Conservation (phyloP, 2,888 invertebrate species). For the Drosophila merina region DNA sequence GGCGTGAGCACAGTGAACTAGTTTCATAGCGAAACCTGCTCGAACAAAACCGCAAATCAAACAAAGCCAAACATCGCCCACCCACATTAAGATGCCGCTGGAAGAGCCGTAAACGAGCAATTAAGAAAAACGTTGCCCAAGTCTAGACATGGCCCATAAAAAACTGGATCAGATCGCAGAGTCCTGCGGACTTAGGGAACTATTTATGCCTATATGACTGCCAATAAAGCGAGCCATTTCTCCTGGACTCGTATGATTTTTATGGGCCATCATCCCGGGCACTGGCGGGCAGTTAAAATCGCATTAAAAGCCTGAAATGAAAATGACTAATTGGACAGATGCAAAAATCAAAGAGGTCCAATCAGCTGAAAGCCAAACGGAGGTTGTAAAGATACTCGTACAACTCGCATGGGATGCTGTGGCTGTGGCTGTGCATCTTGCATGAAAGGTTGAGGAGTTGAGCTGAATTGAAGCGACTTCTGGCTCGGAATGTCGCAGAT, state of each 20-base stretch:
- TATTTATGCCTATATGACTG: constrained; percentile 50
- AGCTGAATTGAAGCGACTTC: constrained; percentile 22
- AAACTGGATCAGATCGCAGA: constrained; percentile 33
- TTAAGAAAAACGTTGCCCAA: constrained; percentile 54
- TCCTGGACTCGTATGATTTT: constrained; percentile 40
- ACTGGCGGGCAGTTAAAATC: constrained; percentile 57
- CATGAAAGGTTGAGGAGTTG: constrained; percentile 20
- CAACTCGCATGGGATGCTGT: neutral
- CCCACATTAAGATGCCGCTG: constrained; percentile 34
- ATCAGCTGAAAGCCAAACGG: constrained; percentile 28
- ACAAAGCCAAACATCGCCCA: constrained; percentile 35
- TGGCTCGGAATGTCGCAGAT: constrained; percentile 66
- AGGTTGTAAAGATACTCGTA: constrained; percentile 32
- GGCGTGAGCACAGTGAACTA: constrained; percentile 22
- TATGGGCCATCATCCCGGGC: constrained; percentile 21
- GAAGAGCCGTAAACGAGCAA: constrained; percentile 60
- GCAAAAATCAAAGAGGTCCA: constrained; percentile 65
- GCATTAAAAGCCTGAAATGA: constrained; percentile 64
- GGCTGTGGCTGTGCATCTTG: neutral
- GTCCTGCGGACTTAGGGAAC: constrained; percentile 29
- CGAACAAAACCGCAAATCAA: constrained; percentile 27
- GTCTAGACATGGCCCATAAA: constrained; percentile 59
- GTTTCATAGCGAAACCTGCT: constrained; percentile 4
- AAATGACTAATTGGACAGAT: constrained; percentile 76
- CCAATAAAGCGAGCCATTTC: constrained; percentile 48